Evolutionary conservation across 2,888 invertebrate species (phyloP), one percentile per base, ranked within the genome.

Genomic region (Aelia acuminata): DNA sequence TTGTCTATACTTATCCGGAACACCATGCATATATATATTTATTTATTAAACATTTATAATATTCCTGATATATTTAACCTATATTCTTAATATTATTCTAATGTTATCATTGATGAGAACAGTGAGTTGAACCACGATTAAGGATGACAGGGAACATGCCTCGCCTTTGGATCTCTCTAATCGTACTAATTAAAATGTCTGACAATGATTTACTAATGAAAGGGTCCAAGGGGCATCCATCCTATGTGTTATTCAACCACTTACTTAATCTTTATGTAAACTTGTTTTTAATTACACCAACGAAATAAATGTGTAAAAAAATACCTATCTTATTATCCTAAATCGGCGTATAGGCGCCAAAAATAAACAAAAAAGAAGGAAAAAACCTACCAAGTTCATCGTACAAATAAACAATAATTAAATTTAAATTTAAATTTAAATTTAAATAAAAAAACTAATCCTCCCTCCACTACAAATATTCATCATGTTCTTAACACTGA

Each of bases 141-240:
- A 63, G 31, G 31, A 63, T 31, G 31, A 31, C 63, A 63, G 63
- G 31, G 31, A 63, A 63, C 63, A 31, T 63, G 63, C 15, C 31
- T 63, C 63, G 31, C 63, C 63, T 63, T 63, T 31, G 31, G 63
- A 63, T 63, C 31, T 31, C 3, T 18, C 31, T 63, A 63, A 63
- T 63, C 63, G 31, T 15, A 63, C 63, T 31, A 63, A 63, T 63
- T 63, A 63, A 63, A 57, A 63, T 31, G 20, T 63, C 31, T 63
- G 63, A 63, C 63, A 63, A 15, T 63, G 63, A 63, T 63, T 63
- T 31, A 63, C 63, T 35, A 63, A 63, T 35, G 63, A 31, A 63
- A 31, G 63, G 63, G 31, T 35, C 31, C 63, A 63, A 31, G 63
- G 63, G 31, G 31, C 63, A 31, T 18, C 31, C 31, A 63, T 63